These are phyloP conservation scores for Zosterops borbonicus DNA, from an alignment of 2,113 vertebrate genomes.

Conservation along the genomic window DNA sequence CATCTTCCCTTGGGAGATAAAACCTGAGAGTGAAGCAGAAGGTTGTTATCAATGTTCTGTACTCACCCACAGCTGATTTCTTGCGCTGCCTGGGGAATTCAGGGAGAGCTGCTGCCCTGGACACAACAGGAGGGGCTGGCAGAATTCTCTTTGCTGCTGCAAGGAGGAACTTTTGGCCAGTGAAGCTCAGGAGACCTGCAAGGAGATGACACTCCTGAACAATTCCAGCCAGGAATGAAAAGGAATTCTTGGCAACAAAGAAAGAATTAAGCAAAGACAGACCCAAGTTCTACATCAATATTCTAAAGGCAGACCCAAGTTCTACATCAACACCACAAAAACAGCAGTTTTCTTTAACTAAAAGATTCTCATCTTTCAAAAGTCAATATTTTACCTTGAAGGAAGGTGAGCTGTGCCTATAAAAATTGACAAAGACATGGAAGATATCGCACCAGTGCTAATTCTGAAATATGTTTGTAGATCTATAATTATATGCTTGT, in stretches of 20 bases:
- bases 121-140: conserved; percentile 48
- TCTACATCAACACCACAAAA: neutral
- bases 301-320: neutral
- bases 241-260: neutral
- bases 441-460: neutral
- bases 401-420: neutral
- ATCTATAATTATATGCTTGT: neutral
- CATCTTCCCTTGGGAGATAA: neutral
- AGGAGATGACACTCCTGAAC: neutral
- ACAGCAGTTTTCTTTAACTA: neutral
- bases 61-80: conserved; percentile 57
- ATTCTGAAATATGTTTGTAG: neutral
- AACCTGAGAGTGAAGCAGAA: neutral
- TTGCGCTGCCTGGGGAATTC: conserved; percentile 40
- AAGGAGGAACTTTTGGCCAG: conserved; percentile 67
- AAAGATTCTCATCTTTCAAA: neutral
- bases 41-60: neutral
- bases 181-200: conserved; percentile 64
- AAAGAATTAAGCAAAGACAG: conserved; percentile 8
- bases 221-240: neutral
- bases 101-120: conserved; percentile 59
- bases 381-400: neutral
- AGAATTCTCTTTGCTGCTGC: conserved; percentile 60
- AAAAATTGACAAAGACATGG: neutral
- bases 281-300: neutral